A percentile compares a stretch with the other conserved stretches of the same genome.
Evolutionary conservation across 2,113 vertebrate genomes (phyloP).

Genomic region (Micronycteris hirsuta): DNA sequence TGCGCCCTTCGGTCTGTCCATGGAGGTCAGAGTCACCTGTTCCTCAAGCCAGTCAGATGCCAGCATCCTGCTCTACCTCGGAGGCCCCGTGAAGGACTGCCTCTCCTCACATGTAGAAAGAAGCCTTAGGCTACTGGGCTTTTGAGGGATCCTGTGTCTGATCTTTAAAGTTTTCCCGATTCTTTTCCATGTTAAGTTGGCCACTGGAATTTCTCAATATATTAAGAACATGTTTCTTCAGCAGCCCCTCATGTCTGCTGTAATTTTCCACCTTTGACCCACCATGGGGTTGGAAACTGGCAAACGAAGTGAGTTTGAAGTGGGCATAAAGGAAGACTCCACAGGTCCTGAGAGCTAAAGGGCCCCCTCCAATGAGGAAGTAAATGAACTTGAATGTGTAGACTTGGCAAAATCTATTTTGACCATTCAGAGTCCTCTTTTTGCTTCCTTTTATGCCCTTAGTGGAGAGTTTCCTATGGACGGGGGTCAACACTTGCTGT

Average conservation of each 20-base stretch:
- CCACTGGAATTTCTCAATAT: neutral
- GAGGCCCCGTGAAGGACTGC: neutral
- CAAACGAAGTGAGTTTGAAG: neutral
- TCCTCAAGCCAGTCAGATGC: neutral
- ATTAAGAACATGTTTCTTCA: neutral
- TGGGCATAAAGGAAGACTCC: neutral
- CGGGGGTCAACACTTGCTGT: neutral
- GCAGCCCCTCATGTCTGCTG: neutral
- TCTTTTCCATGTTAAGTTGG: neutral
- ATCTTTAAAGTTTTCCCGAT: neutral
- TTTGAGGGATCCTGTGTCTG: neutral
- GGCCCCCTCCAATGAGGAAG: conserved; percentile 19
- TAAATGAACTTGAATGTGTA: conserved; percentile 40
- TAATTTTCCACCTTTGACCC: neutral
- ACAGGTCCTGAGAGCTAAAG: neutral
- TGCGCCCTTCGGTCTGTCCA: neutral
- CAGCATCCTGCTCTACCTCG: neutral
- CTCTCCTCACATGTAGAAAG: neutral
- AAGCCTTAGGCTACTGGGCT: neutral
- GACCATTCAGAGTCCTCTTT: neutral
- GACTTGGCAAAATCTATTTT: conserved; percentile 63
- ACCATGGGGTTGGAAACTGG: neutral
- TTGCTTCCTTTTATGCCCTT: conserved; percentile 46
- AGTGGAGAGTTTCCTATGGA: neutral
- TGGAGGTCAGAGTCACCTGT: neutral